A percentile compares a stretch with the other conserved stretches of the same genome.
Evolutionary conservation across 1,140 invertebrate genomes (phyloP).

Genomic region (Anoplolepis gracilipes): DNA sequence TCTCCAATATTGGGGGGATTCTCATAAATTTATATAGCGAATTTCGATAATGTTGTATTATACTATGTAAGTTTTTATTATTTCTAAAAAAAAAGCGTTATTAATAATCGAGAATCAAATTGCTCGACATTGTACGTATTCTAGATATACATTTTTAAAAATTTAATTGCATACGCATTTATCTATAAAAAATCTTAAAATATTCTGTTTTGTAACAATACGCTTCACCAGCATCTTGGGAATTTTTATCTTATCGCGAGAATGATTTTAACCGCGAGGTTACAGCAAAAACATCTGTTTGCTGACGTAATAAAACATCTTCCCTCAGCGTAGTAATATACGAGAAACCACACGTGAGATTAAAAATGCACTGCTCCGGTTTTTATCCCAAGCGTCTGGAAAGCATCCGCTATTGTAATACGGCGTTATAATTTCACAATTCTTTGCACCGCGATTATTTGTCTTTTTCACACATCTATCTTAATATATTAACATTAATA

Average conservation of each 20-base stretch:
- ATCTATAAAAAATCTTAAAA: neutral
- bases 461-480: neutral
- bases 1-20: neutral
- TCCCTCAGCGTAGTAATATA: neutral
- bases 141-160: neutral
- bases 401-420: slow-evolving; percentile 17
- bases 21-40: neutral
- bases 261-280: neutral
- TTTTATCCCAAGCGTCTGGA: slow-evolving; percentile 1
- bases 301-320: slow-evolving; percentile 20
- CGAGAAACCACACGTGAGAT: neutral
- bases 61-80: neutral
- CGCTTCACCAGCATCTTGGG: neutral
- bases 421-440: neutral
- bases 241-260: neutral
- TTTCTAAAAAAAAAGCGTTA: neutral
- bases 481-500: neutral
- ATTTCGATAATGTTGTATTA: neutral
- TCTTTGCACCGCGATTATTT: neutral
- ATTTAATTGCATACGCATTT: neutral
- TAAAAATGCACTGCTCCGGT: neutral
- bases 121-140: neutral
- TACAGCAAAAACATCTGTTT: neutral
- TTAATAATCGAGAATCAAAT: neutral
- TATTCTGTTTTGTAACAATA: neutral